phyloP scores from a whole-genome alignment of 2,797 vertebrate genomes.

The Nasua narica region DNA sequence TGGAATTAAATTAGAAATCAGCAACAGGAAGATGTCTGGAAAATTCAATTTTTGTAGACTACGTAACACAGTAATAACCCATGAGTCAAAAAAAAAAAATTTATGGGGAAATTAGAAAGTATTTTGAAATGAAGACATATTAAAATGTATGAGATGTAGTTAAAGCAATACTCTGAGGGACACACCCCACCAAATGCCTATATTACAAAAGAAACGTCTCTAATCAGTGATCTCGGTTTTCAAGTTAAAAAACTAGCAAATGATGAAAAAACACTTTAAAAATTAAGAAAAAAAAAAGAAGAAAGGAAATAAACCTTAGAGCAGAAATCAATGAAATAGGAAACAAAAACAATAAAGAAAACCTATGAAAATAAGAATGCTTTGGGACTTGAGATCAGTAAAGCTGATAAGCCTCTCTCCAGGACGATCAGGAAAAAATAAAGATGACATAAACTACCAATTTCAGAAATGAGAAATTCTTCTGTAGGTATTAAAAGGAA shows the following conservation, averaged over 20 bases:
- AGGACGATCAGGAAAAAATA: background rate
- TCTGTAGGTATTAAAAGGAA: background rate
- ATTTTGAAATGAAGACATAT: background rate
- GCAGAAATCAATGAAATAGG: background rate
- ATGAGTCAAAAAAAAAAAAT: background rate
- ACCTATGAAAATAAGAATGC: background rate
- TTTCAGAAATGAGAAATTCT: background rate
- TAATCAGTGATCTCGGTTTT: background rate
- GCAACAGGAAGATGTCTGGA: background rate
- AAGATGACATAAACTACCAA: background rate
- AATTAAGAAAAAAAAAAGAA: background rate
- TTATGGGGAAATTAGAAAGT: background rate
- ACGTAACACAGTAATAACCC: background rate
- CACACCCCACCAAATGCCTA: background rate
- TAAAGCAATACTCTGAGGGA: background rate
- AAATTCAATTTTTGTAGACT: background rate
- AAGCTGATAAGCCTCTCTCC: background rate
- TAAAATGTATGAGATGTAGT: background rate
- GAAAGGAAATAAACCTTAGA: background rate
- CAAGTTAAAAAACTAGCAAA: background rate
- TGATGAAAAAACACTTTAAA: background rate
- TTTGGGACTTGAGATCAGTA: background rate
- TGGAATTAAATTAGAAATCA: background rate
- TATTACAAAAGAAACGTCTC: background rate
- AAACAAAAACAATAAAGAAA: conserved; percentile 10